Evolutionary conservation across 2,113 vertebrate genomes (phyloP).

Genomic region (Oreotragus oreotragus): DNA sequence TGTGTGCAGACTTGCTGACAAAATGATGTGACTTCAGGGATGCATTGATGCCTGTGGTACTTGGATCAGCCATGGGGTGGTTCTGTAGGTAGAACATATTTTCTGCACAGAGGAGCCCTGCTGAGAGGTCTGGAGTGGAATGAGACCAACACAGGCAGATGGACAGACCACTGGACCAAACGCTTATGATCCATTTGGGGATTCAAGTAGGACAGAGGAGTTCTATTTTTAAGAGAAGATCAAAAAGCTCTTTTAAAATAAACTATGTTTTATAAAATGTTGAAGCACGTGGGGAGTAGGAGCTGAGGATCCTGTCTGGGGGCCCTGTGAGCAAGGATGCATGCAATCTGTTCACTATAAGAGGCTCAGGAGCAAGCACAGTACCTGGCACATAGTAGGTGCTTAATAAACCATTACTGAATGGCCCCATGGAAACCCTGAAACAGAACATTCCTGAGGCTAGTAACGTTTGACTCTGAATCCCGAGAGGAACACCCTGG

Average conservation of each 20-base stretch:
- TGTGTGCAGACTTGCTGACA: slow-evolving; percentile 80
- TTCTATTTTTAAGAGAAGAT: background rate
- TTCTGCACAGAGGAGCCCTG: background rate
- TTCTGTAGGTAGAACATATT: background rate
- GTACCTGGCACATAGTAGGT: background rate
- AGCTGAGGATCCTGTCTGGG: background rate
- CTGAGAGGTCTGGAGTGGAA: background rate
- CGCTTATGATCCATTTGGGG: background rate
- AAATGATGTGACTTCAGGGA: slow-evolving; percentile 70
- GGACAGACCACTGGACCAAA: background rate
- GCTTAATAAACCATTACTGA: background rate
- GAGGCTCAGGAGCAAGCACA: background rate
- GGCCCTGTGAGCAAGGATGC: background rate
- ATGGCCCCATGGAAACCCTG: background rate
- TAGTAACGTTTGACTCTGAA: background rate
- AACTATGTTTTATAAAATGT: background rate
- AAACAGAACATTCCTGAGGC: background rate
- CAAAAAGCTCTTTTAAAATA: slow-evolving; percentile 12
- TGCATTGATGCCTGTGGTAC: background rate
- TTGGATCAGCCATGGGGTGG: background rate
- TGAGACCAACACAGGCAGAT: background rate
- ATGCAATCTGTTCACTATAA: background rate
- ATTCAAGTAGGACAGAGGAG: background rate
- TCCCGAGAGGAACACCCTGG: background rate
- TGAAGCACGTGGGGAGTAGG: background rate